Conservation (phyloP, 2,888 invertebrate species). For the Lithophane ornitopus region DNA sequence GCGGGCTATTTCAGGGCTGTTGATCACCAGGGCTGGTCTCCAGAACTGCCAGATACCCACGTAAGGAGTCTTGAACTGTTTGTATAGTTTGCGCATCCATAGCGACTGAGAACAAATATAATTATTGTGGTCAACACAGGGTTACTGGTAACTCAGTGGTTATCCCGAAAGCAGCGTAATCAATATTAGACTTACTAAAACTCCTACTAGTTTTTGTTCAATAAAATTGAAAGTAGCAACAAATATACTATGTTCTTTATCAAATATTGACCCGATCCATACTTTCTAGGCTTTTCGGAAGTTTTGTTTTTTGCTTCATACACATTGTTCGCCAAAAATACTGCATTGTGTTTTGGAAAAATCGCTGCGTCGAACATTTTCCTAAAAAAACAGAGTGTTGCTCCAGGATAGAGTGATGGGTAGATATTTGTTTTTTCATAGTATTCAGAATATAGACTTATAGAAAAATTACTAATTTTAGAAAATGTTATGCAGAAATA, state of each 20-base stretch:
- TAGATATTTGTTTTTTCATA: background rate
- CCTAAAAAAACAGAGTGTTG: background rate
- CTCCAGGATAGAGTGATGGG: background rate
- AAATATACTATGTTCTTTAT: background rate
- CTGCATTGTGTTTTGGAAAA: background rate
- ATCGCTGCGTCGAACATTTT: background rate
- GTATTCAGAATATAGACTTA: background rate
- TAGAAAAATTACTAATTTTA: no score
- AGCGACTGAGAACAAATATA: conserved; percentile 68
- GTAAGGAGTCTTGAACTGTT: conserved; percentile 72
- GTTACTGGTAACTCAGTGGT: background rate
- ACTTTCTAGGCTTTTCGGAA: background rate
- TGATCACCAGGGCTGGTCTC: conserved; percentile 79
- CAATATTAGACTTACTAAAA: no score
- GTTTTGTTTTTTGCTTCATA: background rate
- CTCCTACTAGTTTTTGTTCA: no score
- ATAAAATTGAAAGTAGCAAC: background rate
- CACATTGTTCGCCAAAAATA: background rate
- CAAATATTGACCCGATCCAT: background rate
- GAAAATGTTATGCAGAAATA: no score
- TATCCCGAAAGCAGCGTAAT: conserved; percentile 56
- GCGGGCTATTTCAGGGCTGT: conserved; percentile 76
- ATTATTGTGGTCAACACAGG: background rate
- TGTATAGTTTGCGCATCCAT: conserved; percentile 76
- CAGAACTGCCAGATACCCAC: conserved; percentile 82